These are phyloP conservation scores for Amblyjoppa proteus DNA, from an alignment of 2,888 invertebrate species.

Conservation along the genomic window DNA sequence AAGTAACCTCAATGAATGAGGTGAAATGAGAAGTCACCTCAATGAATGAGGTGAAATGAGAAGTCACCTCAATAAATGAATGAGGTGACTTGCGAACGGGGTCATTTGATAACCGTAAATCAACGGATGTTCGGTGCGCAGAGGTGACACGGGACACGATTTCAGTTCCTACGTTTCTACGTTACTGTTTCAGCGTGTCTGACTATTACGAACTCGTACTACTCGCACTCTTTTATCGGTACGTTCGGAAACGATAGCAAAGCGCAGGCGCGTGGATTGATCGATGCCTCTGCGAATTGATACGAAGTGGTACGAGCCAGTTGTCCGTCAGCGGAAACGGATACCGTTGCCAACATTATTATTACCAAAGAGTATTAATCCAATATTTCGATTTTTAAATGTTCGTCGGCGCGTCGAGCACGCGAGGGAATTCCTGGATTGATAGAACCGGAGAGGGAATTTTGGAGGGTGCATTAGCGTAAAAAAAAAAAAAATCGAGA, in stretches of 20 bases:
- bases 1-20: too few relatives aligned
- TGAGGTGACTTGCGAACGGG: not conserved
- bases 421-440: constrained; percentile 14
- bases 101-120: not conserved
- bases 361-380: not conserved
- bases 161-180: too few relatives aligned
- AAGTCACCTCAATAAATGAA: not conserved
- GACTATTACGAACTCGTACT: not conserved
- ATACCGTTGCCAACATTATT: not conserved
- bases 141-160: too few relatives aligned
- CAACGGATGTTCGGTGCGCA: too few relatives aligned
- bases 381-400: constrained; percentile 13
- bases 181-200: not conserved
- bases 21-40: too few relatives aligned
- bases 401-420: not conserved
- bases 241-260: too few relatives aligned
- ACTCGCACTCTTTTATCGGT: not conserved
- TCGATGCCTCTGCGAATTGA: not conserved
- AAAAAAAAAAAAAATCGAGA: constrained; percentile 25
- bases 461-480: constrained; percentile 1
- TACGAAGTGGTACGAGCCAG: not conserved
- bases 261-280: not conserved
- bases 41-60: too few relatives aligned
- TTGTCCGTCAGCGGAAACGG: not conserved
- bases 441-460: constrained; percentile 3